phyloP scores from a whole-genome alignment of 2,797 vertebrate species.

The Hemitrygon akajei region DNA sequence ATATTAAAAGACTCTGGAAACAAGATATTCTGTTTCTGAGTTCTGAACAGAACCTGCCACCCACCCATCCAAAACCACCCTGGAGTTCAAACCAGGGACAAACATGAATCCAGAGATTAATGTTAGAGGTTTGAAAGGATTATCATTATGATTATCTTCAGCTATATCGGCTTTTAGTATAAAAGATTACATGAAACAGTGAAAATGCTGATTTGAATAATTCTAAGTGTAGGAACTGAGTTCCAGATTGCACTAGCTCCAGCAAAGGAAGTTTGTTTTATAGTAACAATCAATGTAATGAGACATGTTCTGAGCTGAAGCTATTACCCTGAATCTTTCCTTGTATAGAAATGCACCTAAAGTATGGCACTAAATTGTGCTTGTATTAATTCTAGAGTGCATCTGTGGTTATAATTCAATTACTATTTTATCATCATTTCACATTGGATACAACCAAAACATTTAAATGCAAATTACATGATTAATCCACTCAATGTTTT shows the following conservation, averaged over 20 bases:
- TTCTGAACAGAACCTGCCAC: background rate
- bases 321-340: background rate
- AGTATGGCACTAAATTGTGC: background rate
- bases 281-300: background rate
- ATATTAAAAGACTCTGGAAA: background rate
- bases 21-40: background rate
- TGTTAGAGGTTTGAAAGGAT: background rate
- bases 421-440: conserved; percentile 5
- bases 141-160: background rate
- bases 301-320: background rate
- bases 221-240: background rate
- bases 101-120: background rate
- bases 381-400: background rate
- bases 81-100: background rate
- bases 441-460: background rate
- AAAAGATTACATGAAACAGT: background rate
- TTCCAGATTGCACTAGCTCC: background rate
- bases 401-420: background rate
- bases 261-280: background rate
- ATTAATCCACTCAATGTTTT: background rate
- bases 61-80: background rate
- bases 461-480: background rate
- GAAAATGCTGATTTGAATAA: background rate
- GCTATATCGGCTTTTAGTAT: background rate
- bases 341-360: background rate